These are phyloP conservation scores for Torymus aiolomorphi DNA, from an alignment of 2,888 invertebrate genomes.

Conservation along the genomic window DNA sequence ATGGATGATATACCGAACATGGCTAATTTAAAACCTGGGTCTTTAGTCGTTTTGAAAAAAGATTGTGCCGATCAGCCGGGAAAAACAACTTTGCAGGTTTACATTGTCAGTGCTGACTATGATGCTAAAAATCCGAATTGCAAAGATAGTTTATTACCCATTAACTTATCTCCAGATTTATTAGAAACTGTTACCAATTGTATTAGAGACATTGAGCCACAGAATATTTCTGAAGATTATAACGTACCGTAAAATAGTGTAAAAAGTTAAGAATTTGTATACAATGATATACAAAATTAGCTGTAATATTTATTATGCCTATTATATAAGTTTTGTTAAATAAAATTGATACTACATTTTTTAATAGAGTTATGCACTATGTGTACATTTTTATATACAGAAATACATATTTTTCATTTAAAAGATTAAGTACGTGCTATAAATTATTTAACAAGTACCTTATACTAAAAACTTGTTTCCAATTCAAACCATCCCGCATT, in stretches of 20 bases:
- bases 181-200: conserved; percentile 69
- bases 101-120: conserved; percentile 75
- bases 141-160: conserved; percentile 69
- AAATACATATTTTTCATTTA: conserved; percentile 43
- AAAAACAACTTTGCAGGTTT: conserved; percentile 75
- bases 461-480: too few relatives aligned
- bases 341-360: conserved; percentile 24
- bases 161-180: conserved; percentile 71
- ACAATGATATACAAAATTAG: conserved; percentile 9
- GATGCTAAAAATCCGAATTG: conserved; percentile 59
- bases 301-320: conserved; percentile 28
- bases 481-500: too few relatives aligned
- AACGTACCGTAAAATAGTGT: conserved; percentile 29
- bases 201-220: conserved; percentile 42
- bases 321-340: conserved; percentile 32
- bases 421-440: not conserved
- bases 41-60: conserved; percentile 77
- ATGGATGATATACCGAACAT: conserved; percentile 65
- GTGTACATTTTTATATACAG: conserved; percentile 47
- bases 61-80: conserved; percentile 75
- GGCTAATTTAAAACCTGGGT: conserved; percentile 75
- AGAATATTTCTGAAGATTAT: conserved; percentile 28
- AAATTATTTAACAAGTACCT: too few relatives aligned
- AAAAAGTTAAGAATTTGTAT: conserved; percentile 14
- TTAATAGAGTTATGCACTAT: not conserved